Evolutionary conservation across 2,797 vertebrate genomes (phyloP), one percentile per base, ranked within the genome.

Genomic region (Gobionotothen gibberifrons): DNA sequence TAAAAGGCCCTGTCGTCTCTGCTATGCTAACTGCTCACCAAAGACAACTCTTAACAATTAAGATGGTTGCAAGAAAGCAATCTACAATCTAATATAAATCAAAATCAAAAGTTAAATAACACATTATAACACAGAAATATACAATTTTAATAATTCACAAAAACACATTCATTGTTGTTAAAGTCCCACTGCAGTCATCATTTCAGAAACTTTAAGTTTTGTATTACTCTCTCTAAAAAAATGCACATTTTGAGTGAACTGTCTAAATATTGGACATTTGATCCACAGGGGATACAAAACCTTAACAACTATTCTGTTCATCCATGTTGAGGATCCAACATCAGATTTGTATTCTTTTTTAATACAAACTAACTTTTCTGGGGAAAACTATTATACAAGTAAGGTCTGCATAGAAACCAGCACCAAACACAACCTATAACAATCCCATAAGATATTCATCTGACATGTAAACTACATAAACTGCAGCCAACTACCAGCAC

Each of bases 111-210:
- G 29, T 16, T 39, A 64, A 44, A 44, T 14, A 16, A 58, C 39
- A 40, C 19, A 17, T 14, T 3, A 57, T 21, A 8, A 42, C 46
- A n/a, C 52, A 15, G 29, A 9, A 16, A 68, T 15, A 1, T 39
- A 52, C 64, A 63, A 22, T 42, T 12, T 21, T 29, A 61, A 52
- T 19, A 7, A 36, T n/a, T 17, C 5, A 58, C 36, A 79, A 69
- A 51, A 22, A 46, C 59, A 67, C n/a, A 72, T 2, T 40, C 40
- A 64, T 51, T 53, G 47, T 5, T 63, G 9, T 47, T 40, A 39
- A 51, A 70, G 56, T 57, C 73, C 60, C 43, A 47, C 49, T 69
- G 69, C 56, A 69, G 46, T 63, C 9, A 63, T 36, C 43, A 42
- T 47, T 44, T 69, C 44, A 49, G 1, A 10, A 36, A 43, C 10